Evolutionary conservation across 2,888 invertebrate genomes (phyloP), one percentile per base, ranked within the genome.

Genomic region (Punctoribates punctum): DNA sequence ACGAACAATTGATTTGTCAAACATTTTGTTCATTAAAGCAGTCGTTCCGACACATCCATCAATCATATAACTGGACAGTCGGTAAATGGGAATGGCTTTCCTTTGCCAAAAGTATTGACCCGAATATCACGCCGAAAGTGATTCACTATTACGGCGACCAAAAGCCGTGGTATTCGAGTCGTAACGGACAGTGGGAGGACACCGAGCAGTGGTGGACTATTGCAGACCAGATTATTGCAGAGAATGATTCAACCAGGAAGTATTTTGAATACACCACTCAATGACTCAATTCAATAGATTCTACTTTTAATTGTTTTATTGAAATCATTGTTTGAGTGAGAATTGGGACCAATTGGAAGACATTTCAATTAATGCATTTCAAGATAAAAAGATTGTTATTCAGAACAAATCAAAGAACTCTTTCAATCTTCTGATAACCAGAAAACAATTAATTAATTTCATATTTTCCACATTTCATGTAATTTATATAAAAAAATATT

Each of bases 141-240:
- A 5, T 72, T 48, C 72, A 72, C 38, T 72, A 25, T 25, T 72
- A 72, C n/a, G 72, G 72, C 42, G 72, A 72, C 13, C 25, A 72
- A 48, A 72, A 72, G 48, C 72, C 72, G 5, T 72, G 72, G 72
- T 72, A 46, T 72, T 46, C 72, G 13, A 72, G 72, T 72, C 72
- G 72, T 72, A 42, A 72, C n/a, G 0, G 3, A 48, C 48, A 72
- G 20, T 72, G 72, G 72, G 13, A 25, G 5, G 72, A 72, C 23
- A 72, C 72, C 0, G 25, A 8, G 15, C 72, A 23, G 23, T 72
- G 72, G 72, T 72, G 72, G 72, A 0, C 1, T 9, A 13, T 48
- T 13, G 72, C 72, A 11, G 72, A 72, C 15, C 13, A 48, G 8
- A 48, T 72, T 25, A 72, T 72, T 25, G 48, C 48, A 20, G 11